These are phyloP conservation scores for Babylonia areolata DNA, from an alignment of 1,140 invertebrate genomes.

Conservation along the genomic window DNA sequence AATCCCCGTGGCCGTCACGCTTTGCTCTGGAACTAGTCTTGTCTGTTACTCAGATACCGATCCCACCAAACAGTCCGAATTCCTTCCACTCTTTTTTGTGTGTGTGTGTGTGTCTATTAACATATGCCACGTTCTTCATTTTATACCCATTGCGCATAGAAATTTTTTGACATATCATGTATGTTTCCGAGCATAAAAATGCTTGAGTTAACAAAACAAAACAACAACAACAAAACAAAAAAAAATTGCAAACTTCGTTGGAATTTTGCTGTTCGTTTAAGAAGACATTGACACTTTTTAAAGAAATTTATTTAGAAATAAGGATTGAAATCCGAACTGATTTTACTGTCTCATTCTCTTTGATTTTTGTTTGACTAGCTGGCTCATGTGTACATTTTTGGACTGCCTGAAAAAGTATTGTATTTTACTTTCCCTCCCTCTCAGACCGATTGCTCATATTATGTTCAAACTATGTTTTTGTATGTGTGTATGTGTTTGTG, in stretches of 20 bases:
- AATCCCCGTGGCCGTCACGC: background rate
- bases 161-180: too few relatives aligned
- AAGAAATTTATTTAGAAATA: too few relatives aligned
- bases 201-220: too few relatives aligned
- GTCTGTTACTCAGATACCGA: background rate
- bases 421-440: background rate
- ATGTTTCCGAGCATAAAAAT: too few relatives aligned
- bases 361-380: too few relatives aligned
- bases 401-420: background rate
- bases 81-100: slow-evolving; percentile 10
- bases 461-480: background rate
- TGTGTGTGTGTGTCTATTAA: background rate
- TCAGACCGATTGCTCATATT: background rate
- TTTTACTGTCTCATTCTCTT: background rate
- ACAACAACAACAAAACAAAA: too few relatives aligned
- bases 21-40: background rate
- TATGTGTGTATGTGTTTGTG: background rate
- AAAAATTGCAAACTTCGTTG: too few relatives aligned
- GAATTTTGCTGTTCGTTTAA: too few relatives aligned
- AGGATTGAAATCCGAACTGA: too few relatives aligned
- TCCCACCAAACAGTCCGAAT: slow-evolving; percentile 13
- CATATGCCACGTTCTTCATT: too few relatives aligned
- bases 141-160: too few relatives aligned
- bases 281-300: too few relatives aligned
- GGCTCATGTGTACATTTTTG: background rate